Conservation (phyloP, 2,113 vertebrate species). For the Pedetes capensis region DNA sequence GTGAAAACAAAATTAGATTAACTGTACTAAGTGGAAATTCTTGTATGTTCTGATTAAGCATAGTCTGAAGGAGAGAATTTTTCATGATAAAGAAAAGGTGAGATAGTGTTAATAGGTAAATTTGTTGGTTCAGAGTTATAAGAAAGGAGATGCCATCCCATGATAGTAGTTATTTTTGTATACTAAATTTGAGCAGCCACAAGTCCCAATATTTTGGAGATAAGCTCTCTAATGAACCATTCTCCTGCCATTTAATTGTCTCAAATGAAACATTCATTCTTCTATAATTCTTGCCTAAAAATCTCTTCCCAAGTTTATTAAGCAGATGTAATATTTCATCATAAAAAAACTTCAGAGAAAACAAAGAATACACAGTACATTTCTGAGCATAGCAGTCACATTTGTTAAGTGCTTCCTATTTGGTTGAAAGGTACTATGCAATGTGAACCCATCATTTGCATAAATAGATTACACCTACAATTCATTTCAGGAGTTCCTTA, state of each 20-base stretch:
- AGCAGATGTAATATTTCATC: conserved; percentile 8
- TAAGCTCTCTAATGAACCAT: background rate
- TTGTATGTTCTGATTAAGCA: background rate
- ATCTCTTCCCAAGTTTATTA: background rate
- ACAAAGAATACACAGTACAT: background rate
- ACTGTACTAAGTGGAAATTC: background rate
- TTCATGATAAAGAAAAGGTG: background rate
- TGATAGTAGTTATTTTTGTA: background rate
- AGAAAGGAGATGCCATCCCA: background rate
- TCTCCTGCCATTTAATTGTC: background rate
- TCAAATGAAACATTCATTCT: background rate
- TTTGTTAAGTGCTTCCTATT: conserved; percentile 24
- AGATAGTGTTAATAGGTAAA: background rate
- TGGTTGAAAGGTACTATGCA: conserved; percentile 6
- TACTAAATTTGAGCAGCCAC: background rate
- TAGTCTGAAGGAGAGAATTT: background rate
- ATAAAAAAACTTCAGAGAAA: conserved; percentile 52
- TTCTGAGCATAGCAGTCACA: background rate
- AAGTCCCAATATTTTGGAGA: background rate
- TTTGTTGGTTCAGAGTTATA: background rate
- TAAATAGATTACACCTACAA: conserved; percentile 57
- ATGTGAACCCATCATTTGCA: conserved; percentile 50
- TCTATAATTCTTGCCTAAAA: conserved; percentile 31
- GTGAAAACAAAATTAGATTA: background rate
- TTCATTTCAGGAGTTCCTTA: conserved; percentile 46